Percentiles rank a stretch among this genome's conserved stretches.
Conservation (phyloP, 2,888 invertebrate genomes). For the Ornithoptera priamus region DNA sequence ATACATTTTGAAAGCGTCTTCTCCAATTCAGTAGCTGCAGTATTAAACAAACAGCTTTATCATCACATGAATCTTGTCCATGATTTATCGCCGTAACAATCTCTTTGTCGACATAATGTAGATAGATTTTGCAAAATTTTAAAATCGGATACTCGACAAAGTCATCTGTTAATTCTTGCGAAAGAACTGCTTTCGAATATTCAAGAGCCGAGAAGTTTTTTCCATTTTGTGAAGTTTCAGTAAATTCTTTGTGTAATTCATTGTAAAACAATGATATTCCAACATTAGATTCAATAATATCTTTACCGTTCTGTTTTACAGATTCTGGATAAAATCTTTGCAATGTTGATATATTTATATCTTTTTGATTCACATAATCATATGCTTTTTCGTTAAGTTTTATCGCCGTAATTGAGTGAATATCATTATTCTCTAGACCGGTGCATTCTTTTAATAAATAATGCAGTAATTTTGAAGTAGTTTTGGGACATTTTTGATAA, state of each 20-base stretch:
- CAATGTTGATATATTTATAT: constrained; percentile 34
- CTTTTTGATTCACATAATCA: constrained; percentile 35
- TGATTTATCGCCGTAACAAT: constrained; percentile 59
- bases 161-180: constrained; percentile 67
- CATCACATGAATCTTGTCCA: constrained; percentile 48
- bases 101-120: constrained; percentile 66
- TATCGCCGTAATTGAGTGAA: constrained; percentile 33
- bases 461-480: constrained; percentile 41
- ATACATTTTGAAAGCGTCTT: constrained; percentile 65
- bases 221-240: constrained; percentile 37
- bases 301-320: constrained; percentile 37
- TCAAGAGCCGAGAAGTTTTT: constrained; percentile 63
- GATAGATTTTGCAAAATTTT: constrained; percentile 71
- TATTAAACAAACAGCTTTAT: constrained; percentile 60
- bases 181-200: constrained; percentile 72
- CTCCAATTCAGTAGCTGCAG: constrained; percentile 79
- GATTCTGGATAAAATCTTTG: constrained; percentile 59
- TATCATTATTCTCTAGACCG: constrained; percentile 32
- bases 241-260: constrained; percentile 45
- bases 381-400: constrained; percentile 48
- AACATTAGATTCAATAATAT: constrained; percentile 52
- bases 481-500: constrained; percentile 55
- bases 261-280: constrained; percentile 73
- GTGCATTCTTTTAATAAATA: constrained; percentile 42
- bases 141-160: constrained; percentile 78